Evolutionary conservation across 2,888 invertebrate species (phyloP), one percentile per base, ranked within the genome.

Genomic region (Biston betularia): DNA sequence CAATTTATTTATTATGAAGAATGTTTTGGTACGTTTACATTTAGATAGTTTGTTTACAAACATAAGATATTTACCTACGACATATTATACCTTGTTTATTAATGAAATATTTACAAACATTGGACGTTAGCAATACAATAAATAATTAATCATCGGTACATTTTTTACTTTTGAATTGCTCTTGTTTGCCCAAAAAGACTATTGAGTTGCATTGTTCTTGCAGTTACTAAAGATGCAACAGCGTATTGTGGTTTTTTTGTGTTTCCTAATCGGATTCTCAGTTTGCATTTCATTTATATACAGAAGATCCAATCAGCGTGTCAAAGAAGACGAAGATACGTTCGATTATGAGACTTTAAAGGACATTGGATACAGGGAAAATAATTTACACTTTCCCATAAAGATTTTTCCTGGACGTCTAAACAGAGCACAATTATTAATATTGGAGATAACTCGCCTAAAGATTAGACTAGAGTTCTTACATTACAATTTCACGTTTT

Each of bases 391-490:
- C 8, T 35, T 1, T 1, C 33, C n/a, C 11, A 10, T 40, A 15
- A 6, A 53, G 9, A 35, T 38, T 50, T 9, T 14, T 0, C 54
- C 54, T 40, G 6, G 15, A 15, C 24, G 42, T n/a, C 42, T 54
- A 9, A 54, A 33, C 12, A 24, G 42, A 42, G 24, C 42, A 8
- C 42, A 54, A 42, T 35, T 44, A 24, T 33, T 54, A 12, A 54
- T 54, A 42, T 12, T 54, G n/a, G 33, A 42, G n/a, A 54, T 54
- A 8, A 44, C 42, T 12, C 80, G 85, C 63, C 73, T 75, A 14
- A 87, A 86, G 82, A 87, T 92, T 45, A 85, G 82, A 73, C 75
- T 76, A 63, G 86, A 88, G 84, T 87, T 95, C 3, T 8, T 54
- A 12, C 7, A 42, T 33, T 54, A 54, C 12, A 54, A 54, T 54